Base-by-base conservation (phyloP, 2,888 invertebrate genomes). In the Falcaria lacertinaria region DNA sequence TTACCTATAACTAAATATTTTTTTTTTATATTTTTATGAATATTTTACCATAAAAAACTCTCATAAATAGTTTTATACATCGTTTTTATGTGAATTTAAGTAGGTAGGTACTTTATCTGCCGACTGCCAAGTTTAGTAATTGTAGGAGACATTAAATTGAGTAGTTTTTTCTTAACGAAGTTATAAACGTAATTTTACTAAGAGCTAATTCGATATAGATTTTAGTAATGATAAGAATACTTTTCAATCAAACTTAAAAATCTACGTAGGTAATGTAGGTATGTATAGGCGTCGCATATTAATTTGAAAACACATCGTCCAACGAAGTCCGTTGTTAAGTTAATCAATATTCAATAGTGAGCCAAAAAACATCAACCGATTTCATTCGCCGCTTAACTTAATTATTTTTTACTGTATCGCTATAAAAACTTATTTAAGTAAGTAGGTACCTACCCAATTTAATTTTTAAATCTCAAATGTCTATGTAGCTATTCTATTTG, bases 341-440 rank as follows among this genome's bases (percentile, higher is more conserved):
- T 35, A 35, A 35, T 35, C 17, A 35, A 35, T 35, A 35, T 19
- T 35, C 35, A 35, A 35, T 35, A 13, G 35, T 19, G n/a, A 34
- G 13, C 17, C 13, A 13, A 35, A 35, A 35, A 35, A 35, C 35
- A 35, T 17, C 35, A 19, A 35, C 19, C 3, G 13, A 35, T 17
- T 35, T 17, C 35, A 19, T 35, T 35, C 34, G 16, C 13, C 19
- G 35, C 19, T 35, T 35, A 35, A 35, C 19, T 19, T 19, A 35
- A 35, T 35, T 35, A 19, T 35, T 35, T 35, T 35, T 35, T 35
- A 19, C 5, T 5, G 13, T n/a, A 19, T 19, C 7, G 17, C 17
- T 35, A 13, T 17, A 19, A 35, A 35, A 35, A 35, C 35, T 13
- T 35, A 19, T n/a, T 19, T 15, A n/a, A n/a, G n/a, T n/a, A n/a